Percentiles rank a stretch among this genome's conserved stretches.
Conservation (phyloP, 2,797 vertebrate species). For the Pelobates cultripes region DNA sequence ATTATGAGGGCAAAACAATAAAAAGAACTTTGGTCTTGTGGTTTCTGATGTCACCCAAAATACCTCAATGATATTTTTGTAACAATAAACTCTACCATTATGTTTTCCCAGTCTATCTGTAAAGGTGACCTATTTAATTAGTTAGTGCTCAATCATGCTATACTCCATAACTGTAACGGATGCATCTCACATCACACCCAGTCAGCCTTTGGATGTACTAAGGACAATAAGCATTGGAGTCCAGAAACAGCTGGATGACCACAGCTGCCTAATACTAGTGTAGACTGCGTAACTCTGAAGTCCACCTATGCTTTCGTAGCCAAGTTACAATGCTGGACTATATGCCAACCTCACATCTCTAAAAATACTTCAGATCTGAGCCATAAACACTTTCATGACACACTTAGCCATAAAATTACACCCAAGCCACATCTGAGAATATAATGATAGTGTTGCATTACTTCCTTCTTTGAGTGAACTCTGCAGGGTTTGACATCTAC, state of each 20-base stretch:
- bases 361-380: conserved; percentile 49
- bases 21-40: no score
- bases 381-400: conserved; percentile 53
- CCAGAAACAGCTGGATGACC: no score
- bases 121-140: no score
- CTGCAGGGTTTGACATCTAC: conserved; percentile 13
- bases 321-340: conserved; percentile 3
- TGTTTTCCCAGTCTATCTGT: no score
- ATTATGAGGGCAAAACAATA: no score
- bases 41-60: no score
- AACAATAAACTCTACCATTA: no score
- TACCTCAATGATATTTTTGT: no score
- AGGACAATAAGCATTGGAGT: background rate
- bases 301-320: conserved; percentile 21
- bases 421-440: conserved; percentile 50
- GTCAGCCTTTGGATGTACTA: background rate
- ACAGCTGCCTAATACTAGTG: background rate
- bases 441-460: conserved; percentile 50
- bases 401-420: conserved; percentile 52
- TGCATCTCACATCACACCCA: background rate
- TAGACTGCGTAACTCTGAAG: background rate
- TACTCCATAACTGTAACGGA: no score
- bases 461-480: conserved; percentile 47
- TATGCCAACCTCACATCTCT: conserved; percentile 34
- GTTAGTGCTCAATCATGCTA: no score